Base-by-base conservation (phyloP, 2,888 invertebrate species). In the Acleris holmiana region DNA sequence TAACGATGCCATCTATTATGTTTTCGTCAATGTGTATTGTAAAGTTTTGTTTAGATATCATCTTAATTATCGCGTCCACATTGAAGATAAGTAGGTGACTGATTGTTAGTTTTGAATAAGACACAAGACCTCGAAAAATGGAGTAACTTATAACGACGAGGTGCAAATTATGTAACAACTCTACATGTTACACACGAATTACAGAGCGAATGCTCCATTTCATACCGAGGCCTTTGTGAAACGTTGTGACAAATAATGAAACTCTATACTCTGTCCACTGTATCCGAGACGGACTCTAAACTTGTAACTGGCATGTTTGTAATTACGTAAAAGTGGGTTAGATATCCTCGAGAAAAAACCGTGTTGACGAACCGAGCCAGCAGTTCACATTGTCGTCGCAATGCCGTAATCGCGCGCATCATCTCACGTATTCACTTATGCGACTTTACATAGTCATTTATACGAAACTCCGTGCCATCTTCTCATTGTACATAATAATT, bases 311-410 rank as follows among this genome's bases (percentile, higher is more conserved):
- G 48, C 58, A 44, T 55, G 61, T 41, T 62, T 44, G 41, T 69
- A 59, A 70, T 76, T 75, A 72, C 69, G 75, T 83, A 82, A 78
- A 73, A 70, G 73, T 69, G 61, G 75, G 69, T 70, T 73, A 70
- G 72, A 67, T 69, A 67, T 57, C 68, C 61, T 68, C 69, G 69
- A 70, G 71, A 72, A 79, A 76, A 78, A 82, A 77, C 70, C 77
- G 74, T 84, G 81, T 74, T 78, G 75, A 68, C 76, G 79, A 75
- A 78, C 74, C 67, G 67, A 68, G 68, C 72, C 73, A 73, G 71
- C 75, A 68, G 73, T 69, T 71, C 67, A 73, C 71, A 83, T 83
- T 84, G 80, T 84, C 73, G 68, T 71, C 65, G 61, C 55, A 63
- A 69, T 66, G 59, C 65, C 66, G 71, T 77, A 77, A 77, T 76